Evolutionary conservation across 2,113 vertebrate species (phyloP).

Genomic region (Lepus americanus): DNA sequence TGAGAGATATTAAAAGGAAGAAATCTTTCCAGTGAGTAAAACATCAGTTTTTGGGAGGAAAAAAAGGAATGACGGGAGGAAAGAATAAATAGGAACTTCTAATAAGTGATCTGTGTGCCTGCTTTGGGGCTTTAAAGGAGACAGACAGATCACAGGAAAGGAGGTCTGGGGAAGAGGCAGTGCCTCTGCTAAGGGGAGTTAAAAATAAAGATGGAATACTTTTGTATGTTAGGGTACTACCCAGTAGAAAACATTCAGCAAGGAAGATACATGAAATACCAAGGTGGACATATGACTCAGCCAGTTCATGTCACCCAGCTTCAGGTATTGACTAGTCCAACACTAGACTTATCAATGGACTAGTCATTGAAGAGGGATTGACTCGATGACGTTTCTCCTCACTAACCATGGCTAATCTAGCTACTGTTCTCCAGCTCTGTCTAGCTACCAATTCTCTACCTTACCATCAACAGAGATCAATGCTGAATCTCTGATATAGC

Average conservation of each 20-base stretch:
- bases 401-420: background rate
- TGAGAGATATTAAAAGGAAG: background rate
- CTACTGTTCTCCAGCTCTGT: background rate
- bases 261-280: background rate
- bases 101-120: background rate
- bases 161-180: background rate
- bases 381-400: background rate
- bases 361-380: background rate
- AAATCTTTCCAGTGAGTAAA: background rate
- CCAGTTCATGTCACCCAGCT: conserved; percentile 16
- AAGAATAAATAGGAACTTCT: background rate
- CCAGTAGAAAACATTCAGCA: background rate
- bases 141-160: background rate
- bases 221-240: background rate
- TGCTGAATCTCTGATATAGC: background rate
- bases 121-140: background rate
- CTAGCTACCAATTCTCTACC: background rate
- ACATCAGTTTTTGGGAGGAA: background rate
- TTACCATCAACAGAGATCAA: background rate
- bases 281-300: background rate
- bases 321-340: background rate
- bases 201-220: background rate
- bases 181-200: background rate
- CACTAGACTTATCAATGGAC: background rate
- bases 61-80: background rate